Percentiles rank a stretch among this genome's conserved stretches.
phyloP scores from a whole-genome alignment of 2,797 vertebrate species.

The Myiothlypis coronata region DNA sequence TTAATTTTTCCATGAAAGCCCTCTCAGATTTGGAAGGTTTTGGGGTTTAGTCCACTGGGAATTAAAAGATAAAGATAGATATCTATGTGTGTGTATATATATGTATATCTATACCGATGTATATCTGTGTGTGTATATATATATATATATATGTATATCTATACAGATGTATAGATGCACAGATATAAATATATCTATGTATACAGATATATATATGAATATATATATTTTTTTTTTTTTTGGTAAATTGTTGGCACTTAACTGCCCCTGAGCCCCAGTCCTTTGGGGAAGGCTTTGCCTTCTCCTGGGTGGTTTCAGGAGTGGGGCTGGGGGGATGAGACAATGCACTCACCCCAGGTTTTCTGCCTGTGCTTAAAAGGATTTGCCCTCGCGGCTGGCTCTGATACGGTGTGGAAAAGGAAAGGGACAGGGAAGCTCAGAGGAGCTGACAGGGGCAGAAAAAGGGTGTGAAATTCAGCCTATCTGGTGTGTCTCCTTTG shows the following conservation, averaged over 20 bases:
- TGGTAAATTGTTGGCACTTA: background rate
- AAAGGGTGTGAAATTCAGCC: slow-evolving; percentile 32
- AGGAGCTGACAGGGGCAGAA: slow-evolving; percentile 34
- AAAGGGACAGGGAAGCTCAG: slow-evolving; percentile 29
- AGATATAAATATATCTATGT: background rate
- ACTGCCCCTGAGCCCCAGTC: background rate
- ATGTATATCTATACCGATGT: background rate
- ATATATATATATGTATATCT: no score
- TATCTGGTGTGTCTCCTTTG: slow-evolving; percentile 50
- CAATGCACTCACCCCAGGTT: slow-evolving; percentile 20
- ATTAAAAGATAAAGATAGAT: background rate
- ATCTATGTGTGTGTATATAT: accelerated
- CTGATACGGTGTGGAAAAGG: slow-evolving; percentile 38
- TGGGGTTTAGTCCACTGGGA: background rate
- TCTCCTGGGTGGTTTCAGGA: slow-evolving; percentile 50
- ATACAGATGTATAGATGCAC: background rate
- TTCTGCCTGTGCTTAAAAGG: slow-evolving; percentile 28
- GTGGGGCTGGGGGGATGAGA: background rate
- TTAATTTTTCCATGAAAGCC: background rate
- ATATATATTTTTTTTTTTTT: background rate
- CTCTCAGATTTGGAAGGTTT: background rate
- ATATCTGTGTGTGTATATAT: no score
- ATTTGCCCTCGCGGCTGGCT: slow-evolving; percentile 22
- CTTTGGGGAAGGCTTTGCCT: background rate
- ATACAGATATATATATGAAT: background rate